Evolutionary conservation across 2,888 invertebrate genomes (phyloP), one percentile per base, ranked within the genome.

Genomic region (Seira musarum): DNA sequence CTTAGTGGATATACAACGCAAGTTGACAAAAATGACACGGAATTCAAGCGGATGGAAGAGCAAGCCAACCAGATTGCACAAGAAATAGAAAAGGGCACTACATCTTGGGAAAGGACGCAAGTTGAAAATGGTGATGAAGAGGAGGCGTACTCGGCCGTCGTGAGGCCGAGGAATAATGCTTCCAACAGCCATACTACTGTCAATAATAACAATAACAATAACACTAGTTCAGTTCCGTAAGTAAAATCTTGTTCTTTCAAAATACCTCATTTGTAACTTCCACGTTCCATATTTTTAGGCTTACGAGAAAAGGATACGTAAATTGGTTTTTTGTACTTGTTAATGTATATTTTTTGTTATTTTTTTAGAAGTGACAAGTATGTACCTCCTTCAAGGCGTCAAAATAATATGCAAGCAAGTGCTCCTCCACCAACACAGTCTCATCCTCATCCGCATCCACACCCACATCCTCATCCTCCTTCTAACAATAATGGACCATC

Each of bases 51-150:
- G 87, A 93, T 93, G 67, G 94, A 96, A 89, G 94, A 94, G 15
- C 94, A 95, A 88, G 99, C 98, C 0, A 93, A 94, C 67, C 93
- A 94, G 88, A 93, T 98, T 84, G 98, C 98, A 0, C 93, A 93
- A 61, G 98, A 98, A 90, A 99, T 99, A 83, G 98, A 98, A 88
- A 93, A 91, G 87, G 94, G 94, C 87, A 94, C 95, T 0, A 91
- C 92, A 74, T 95, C 96, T 88, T 94, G 94, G 88, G 93, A 93
- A 49, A 92, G 96, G 83, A 91, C 94, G 67, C 96, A 95, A 85
- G 89, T 97, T 46, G 97, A 98, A 90, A 98, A 98, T 89, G 97
- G 96, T 0, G 96, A 96, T 88, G 96, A 96, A 88, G 97, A 97
- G 89, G 93, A 95, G 83, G 88, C 88, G 76, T 97, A 92, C 90